These are phyloP conservation scores for Gerris lacustris DNA, from an alignment of 2,888 invertebrate genomes.

Conservation along the genomic window DNA sequence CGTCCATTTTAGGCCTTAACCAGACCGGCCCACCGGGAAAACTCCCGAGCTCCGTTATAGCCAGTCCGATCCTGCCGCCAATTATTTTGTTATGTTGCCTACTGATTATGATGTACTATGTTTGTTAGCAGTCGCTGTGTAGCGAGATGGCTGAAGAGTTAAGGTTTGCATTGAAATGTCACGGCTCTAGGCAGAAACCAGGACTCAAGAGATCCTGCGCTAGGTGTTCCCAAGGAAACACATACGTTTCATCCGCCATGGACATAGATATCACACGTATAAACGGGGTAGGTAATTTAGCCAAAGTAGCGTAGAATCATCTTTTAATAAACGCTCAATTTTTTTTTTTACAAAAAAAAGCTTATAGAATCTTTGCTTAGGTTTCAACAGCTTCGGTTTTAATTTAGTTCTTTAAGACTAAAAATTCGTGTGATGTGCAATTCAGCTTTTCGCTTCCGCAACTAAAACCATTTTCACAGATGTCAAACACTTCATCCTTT, in stretches of 20 bases:
- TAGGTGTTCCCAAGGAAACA: constrained; percentile 59
- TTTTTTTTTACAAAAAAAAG: neutral
- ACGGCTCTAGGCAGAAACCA: constrained; percentile 68
- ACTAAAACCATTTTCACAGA: too few relatives aligned
- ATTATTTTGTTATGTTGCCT: too few relatives aligned
- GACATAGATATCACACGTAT: constrained; percentile 41
- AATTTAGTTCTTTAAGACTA: too few relatives aligned
- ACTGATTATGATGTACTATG: too few relatives aligned
- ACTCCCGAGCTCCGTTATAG: too few relatives aligned
- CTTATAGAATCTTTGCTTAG: neutral
- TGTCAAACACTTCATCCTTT: too few relatives aligned
- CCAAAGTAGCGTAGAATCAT: neutral
- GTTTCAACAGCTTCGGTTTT: too few relatives aligned
- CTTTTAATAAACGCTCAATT: neutral
- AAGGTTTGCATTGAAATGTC: constrained; percentile 77
- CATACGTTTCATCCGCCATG: constrained; percentile 50
- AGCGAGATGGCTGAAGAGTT: constrained; percentile 90
- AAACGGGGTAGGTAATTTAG: constrained; percentile 39
- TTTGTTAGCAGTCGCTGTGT: constrained; percentile 63
- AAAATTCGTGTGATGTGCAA: too few relatives aligned
- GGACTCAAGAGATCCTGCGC: constrained; percentile 64
- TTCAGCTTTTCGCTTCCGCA: too few relatives aligned
- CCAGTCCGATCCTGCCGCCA: too few relatives aligned
- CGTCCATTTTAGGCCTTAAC: too few relatives aligned
- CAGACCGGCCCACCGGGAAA: too few relatives aligned